Evolutionary conservation across 2,797 vertebrate genomes (phyloP).

Genomic region (Podarcis lilfordi): DNA sequence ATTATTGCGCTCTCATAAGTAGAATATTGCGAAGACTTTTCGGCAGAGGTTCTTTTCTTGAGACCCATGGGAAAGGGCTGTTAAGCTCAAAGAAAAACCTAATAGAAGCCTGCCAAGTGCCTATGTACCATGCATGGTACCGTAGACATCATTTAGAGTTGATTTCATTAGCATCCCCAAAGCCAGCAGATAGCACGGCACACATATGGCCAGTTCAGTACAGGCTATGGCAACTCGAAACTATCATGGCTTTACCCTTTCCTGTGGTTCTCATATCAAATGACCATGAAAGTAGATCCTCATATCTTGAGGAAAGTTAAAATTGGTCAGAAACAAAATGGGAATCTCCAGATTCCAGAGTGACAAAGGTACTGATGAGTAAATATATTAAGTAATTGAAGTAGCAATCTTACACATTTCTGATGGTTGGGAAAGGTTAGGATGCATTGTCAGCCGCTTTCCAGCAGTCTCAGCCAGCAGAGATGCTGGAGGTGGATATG

Average conservation of each 20-base stretch:
- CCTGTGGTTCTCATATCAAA: not conserved
- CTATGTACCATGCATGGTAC: not conserved
- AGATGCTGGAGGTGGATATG: too few species aligned
- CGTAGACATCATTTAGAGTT: not conserved
- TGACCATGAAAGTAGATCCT: not conserved
- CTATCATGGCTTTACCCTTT: not conserved
- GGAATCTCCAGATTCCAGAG: not conserved
- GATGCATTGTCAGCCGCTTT: too few species aligned
- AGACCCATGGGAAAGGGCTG: not conserved
- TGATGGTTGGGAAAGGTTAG: too few species aligned
- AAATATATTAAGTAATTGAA: too few species aligned
- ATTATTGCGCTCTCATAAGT: not conserved
- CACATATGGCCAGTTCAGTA: too few species aligned
- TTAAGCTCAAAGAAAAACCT: not conserved
- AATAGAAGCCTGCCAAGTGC: not conserved
- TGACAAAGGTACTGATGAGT: not conserved
- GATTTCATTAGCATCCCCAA: too few species aligned
- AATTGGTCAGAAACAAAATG: not conserved
- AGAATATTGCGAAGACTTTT: not conserved
- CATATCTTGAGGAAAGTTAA: not conserved
- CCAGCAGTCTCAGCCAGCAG: too few species aligned
- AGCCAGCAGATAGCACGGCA: too few species aligned
- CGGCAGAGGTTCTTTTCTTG: not conserved
- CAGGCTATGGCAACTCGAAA: not conserved
- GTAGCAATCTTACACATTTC: too few species aligned